Conservation (phyloP, 2,113 vertebrate genomes). For the Oncorhynchus keta region DNA sequence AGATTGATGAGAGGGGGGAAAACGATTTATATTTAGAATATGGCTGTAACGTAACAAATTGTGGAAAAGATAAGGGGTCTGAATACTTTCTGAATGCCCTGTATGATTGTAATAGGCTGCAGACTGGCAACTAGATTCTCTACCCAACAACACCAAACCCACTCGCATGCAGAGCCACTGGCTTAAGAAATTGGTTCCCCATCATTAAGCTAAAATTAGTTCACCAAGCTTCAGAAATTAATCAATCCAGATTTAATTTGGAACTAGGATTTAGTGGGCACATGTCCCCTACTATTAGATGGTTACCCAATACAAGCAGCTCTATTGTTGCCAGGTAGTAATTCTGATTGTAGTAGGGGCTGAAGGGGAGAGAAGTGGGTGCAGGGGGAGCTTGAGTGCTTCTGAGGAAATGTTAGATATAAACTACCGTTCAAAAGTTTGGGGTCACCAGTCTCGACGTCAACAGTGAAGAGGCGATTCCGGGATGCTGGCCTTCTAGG, state of each 20-base stretch:
- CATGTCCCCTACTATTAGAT: background rate
- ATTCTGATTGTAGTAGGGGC: constrained; percentile 2
- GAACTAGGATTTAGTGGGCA: background rate
- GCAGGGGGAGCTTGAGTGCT: background rate
- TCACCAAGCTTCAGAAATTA: background rate
- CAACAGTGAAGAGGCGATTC: too few relatives aligned
- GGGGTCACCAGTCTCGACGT: too few relatives aligned
- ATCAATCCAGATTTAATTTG: background rate
- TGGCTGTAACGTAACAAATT: too few relatives aligned
- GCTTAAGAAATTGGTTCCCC: constrained; percentile 7
- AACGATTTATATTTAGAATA: too few relatives aligned
- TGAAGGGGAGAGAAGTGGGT: background rate
- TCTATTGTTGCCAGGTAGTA: background rate
- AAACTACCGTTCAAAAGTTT: too few relatives aligned
- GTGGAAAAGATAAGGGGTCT: too few relatives aligned
- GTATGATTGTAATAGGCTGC: too few relatives aligned
- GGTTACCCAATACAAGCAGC: background rate
- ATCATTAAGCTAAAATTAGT: background rate
- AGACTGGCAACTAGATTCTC: too few relatives aligned
- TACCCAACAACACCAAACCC: background rate
- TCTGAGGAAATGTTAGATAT: background rate
- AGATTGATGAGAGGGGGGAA: too few relatives aligned
- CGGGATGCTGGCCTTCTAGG: too few relatives aligned
- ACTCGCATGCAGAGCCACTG: background rate
- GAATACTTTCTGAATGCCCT: too few relatives aligned